Percentiles rank a stretch among this genome's conserved stretches.
Evolutionary conservation across 2,888 invertebrate genomes (phyloP).

Genomic region (Mythimna impura): DNA sequence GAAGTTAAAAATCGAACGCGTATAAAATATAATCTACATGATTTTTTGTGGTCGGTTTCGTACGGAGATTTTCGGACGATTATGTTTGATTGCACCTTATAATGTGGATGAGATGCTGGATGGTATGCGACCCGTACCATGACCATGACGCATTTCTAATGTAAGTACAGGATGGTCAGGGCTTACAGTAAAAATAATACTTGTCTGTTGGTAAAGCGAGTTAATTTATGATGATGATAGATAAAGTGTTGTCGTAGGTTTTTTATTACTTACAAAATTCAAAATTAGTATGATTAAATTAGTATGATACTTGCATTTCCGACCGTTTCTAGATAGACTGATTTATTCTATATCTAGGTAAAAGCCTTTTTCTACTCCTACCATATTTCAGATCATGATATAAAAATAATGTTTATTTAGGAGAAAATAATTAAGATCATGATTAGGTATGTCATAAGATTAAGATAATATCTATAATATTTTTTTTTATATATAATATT

Average conservation of each 20-base stretch:
- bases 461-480: too few relatives aligned
- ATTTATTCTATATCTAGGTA: too few relatives aligned
- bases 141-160: slow-evolving; percentile 58
- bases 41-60: slow-evolving; percentile 83
- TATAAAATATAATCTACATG: slow-evolving; percentile 78
- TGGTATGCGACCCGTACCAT: slow-evolving; percentile 59
- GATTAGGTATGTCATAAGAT: too few relatives aligned
- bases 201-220: not conserved
- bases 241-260: not conserved
- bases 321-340: too few relatives aligned
- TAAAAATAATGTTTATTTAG: too few relatives aligned
- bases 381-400: too few relatives aligned
- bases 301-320: too few relatives aligned
- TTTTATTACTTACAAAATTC: not conserved
- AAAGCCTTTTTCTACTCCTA: too few relatives aligned
- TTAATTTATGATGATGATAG: slow-evolving; percentile 9
- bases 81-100: slow-evolving; percentile 79
- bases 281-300: too few relatives aligned
- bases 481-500: too few relatives aligned
- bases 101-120: slow-evolving; percentile 48
- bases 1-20: slow-evolving; percentile 74
- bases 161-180: slow-evolving; percentile 6
- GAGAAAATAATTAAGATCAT: too few relatives aligned
- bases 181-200: not conserved
- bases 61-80: slow-evolving; percentile 80